Percentiles rank a stretch among this genome's conserved stretches.
These are phyloP conservation scores for Trichosurus vulpecula DNA, from an alignment of 2,797 vertebrate genomes.

Conservation along the genomic window DNA sequence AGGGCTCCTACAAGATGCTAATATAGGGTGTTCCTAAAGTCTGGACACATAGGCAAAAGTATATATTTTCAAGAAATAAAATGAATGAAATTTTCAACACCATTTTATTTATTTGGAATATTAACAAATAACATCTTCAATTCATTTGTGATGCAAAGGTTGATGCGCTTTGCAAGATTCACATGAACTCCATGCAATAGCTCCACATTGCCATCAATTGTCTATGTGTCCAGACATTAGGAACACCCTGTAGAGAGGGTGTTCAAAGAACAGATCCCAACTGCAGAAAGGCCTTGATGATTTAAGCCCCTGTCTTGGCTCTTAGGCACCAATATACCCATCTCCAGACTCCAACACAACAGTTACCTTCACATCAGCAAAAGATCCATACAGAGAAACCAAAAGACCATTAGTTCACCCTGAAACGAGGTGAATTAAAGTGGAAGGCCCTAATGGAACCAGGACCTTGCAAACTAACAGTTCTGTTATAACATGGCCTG, in stretches of 20 bases:
- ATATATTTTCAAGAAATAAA: too few species aligned
- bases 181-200: too few species aligned
- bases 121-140: too few species aligned
- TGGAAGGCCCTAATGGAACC: neutral
- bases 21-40: too few species aligned
- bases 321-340: neutral
- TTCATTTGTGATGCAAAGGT: too few species aligned
- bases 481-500: slow-evolving; percentile 34
- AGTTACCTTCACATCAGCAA: neutral
- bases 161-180: too few species aligned
- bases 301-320: neutral
- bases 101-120: too few species aligned
- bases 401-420: neutral
- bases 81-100: too few species aligned
- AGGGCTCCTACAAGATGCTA: neutral
- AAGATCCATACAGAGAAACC: neutral
- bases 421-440: neutral
- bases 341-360: neutral
- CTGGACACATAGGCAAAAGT: too few species aligned
- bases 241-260: too few species aligned
- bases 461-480: neutral
- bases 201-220: too few species aligned
- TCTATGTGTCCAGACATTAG: too few species aligned
- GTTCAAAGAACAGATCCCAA: neutral
- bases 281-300: neutral